Conservation (phyloP, 2,113 vertebrate species). For the Telmatochromis bifrenatus region DNA sequence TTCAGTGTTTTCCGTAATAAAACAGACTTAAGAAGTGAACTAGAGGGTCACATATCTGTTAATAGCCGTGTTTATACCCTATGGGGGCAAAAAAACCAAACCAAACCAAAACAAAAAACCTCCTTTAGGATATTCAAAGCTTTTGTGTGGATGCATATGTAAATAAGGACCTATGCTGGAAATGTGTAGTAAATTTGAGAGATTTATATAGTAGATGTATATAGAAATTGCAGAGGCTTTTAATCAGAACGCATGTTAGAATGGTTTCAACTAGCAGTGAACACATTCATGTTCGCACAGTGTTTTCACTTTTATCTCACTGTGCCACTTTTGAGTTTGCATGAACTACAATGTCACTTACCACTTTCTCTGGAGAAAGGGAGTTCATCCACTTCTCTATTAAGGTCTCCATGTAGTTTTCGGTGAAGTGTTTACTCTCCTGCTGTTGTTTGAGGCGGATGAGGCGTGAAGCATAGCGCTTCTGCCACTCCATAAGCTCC, state of each 20-base stretch:
- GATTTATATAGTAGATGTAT: not conserved
- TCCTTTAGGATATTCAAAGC: not conserved
- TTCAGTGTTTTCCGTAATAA: not conserved
- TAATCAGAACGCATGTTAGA: not conserved
- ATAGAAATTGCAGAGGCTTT: not conserved
- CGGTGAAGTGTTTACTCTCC: slow-evolving; percentile 90
- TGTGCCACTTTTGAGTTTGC: not conserved
- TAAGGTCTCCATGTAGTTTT: slow-evolving; percentile 95
- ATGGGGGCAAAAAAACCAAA: not conserved
- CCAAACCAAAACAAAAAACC: accelerated
- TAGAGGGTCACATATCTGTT: not conserved
- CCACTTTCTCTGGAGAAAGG: slow-evolving; percentile 95
- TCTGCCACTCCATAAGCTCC: slow-evolving; percentile 97
- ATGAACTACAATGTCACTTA: slow-evolving; percentile 44
- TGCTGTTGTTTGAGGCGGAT: slow-evolving; percentile 95
- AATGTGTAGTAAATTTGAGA: not conserved
- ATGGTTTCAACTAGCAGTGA: not conserved
- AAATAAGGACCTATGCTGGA: not conserved
- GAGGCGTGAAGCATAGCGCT: slow-evolving; percentile 89
- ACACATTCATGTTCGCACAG: not conserved
- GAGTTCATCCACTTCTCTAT: slow-evolving; percentile 99
- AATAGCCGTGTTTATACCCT: not conserved
- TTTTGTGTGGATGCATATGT: not conserved
- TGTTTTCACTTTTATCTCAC: not conserved
- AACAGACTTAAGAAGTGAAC: not conserved